Base-by-base conservation (phyloP, 2,888 invertebrate species). In the Drosophila melanosoma region DNA sequence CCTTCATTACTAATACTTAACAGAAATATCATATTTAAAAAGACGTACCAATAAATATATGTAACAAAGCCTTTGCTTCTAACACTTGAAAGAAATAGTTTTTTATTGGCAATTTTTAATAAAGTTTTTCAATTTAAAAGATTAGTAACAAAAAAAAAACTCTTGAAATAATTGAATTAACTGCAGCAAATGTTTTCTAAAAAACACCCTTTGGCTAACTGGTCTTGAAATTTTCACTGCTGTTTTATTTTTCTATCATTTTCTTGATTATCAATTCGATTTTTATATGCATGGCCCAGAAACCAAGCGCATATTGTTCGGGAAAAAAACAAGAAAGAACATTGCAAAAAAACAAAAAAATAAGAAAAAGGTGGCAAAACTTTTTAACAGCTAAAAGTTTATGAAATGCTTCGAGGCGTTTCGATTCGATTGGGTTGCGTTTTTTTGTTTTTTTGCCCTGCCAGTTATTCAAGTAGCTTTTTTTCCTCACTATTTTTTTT, bases 351-450 rank as follows among this genome's bases (percentile, higher is more conserved):
- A 57, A 33, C 49, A 26, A 54, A 54, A 71, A 61, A 38, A 71
- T 58, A 38, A 45, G 23, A 32, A 38, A 49, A n/a, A 33, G 42
- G 32, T 53, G 61, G 32, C 38, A 65, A 74, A 83, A 83, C 63
- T 83, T 83, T 83, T 26, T 52, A 71, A 71, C 71, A 81, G 74
- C 54, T 53, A 69, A 75, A 83, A 81, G 68, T 83, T 83, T 69
- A 74, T 81, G 74, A 81, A 68, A 69, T 74, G 76, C 70, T 69
- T 56, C 69, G 57, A 71, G 72, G 64, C 73, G 52, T 72, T 72
- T 54, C 67, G 32, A 65, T 64, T 76, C 74, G 70, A 83, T 83
- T 79, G 76, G 49, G 57, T 69, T 79, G 79, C 42, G 57, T 69
- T 68, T 53, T 63, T 65, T 63, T n/a, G n/a, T n/a, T 64, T 61